Base-by-base conservation (phyloP, 1,140 invertebrate genomes). In the Euura lappo region DNA sequence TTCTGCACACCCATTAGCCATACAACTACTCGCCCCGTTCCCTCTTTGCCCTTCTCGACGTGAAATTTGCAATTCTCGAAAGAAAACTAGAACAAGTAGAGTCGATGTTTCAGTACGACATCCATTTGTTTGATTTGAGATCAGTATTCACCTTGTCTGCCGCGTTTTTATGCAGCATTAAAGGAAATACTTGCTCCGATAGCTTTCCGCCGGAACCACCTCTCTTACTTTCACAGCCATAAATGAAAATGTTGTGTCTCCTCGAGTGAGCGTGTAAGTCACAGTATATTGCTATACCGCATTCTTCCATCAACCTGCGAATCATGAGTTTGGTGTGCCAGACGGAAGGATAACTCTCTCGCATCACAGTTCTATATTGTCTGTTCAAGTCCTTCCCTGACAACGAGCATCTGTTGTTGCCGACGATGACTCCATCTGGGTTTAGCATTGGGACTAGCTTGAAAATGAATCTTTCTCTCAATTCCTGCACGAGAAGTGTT, bases 361-460 rank as follows among this genome's bases (percentile, higher is more conserved):
- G 89, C 81, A 96, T 95, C 4, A 95, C 94, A 28, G 94, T 97
- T 71, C 95, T 89, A 83, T 96, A 97, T 87, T 97, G 95, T 66
- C 96, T 90, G 87, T 97, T 97, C 66, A 97, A 84, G 84, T 97
- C 95, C 83, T 94, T 93, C 70, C 95, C 96, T 44, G 95, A 93
- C 72, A 98, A 85, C 10, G 95, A 97, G 82, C 96, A 97, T 44
- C 96, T 89, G 81, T 96, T 96, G 81, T 96, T 98, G 28, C 97
- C 97, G 68, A 98, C 97, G 80, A 97, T 96, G 0, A 98, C 96
- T 5, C 97, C 97, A 86, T 99, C 97, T 2, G 97, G 97, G 88
- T 99, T 99, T 43, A 98, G 84, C 94, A 98, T 97, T 67, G 97
- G 97, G 75, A 99, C 94, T 70, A 99, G 84, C 88, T 99, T 99